phyloP scores from a whole-genome alignment of 2,113 vertebrate species.

The Sakesphorus luctuosus region DNA sequence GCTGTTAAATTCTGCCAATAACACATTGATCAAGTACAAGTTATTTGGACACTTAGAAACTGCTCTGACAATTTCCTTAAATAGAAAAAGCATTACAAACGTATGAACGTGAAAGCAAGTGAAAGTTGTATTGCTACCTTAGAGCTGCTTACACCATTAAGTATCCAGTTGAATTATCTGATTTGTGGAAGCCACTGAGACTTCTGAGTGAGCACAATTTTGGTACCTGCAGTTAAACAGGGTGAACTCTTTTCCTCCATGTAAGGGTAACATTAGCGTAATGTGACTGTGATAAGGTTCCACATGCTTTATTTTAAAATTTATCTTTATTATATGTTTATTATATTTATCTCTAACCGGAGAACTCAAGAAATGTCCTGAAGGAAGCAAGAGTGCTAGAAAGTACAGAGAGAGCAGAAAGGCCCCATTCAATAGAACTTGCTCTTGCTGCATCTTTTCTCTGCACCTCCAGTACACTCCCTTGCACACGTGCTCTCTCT shows the following conservation, averaged over 20 bases:
- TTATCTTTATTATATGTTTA: neutral
- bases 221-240: neutral
- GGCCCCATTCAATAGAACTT: accelerated
- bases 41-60: neutral
- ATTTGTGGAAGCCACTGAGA: neutral
- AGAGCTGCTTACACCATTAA: neutral
- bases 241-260: neutral
- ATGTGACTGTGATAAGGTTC: neutral
- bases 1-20: neutral
- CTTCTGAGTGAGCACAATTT: neutral
- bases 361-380: neutral
- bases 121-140: neutral
- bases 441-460: neutral
- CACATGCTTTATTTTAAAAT: neutral
- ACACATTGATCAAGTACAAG: neutral
- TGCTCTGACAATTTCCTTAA: neutral
- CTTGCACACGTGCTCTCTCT: neutral
- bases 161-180: neutral
- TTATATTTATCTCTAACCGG: neutral
- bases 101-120: neutral
- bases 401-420: neutral
- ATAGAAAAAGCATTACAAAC: neutral
- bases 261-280: neutral
- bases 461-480: neutral
- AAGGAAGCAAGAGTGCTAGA: neutral